Conservation (phyloP, 2,888 invertebrate genomes). For the Sphaeridia pumilis region DNA sequence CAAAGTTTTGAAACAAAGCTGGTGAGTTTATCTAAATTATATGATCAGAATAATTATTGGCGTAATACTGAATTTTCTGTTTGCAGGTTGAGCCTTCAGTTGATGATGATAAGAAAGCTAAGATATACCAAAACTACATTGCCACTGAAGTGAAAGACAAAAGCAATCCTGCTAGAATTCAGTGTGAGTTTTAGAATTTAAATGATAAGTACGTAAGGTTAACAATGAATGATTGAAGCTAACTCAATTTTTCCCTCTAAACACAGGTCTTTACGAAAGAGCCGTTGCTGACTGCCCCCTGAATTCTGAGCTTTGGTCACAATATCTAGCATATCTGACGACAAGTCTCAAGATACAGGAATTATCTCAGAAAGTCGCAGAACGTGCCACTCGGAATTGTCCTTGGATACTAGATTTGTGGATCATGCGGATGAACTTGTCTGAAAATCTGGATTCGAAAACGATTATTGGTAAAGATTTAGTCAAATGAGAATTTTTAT, state of each 20-base stretch:
- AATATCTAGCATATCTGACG: conserved; percentile 48
- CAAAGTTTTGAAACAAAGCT: conserved; percentile 46
- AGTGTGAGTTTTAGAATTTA: conserved; percentile 42
- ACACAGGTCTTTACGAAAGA: conserved; percentile 50
- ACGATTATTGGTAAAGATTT: too few species aligned
- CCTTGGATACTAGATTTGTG: conserved; percentile 64
- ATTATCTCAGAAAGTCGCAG: conserved; percentile 47
- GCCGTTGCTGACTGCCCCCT: conserved; percentile 50
- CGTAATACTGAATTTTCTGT: too few species aligned
- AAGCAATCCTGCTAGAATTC: conserved; percentile 48
- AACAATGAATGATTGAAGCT: too few species aligned
- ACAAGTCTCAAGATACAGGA: conserved; percentile 41
- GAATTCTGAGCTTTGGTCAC: conserved; percentile 48
- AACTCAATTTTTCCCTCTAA: too few species aligned
- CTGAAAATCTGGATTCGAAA: conserved; percentile 46
- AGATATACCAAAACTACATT: conserved; percentile 46
- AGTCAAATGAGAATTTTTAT: too few species aligned
- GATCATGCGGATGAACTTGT: conserved; percentile 53
- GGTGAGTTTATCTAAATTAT: conserved; percentile 39
- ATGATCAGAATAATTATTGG: too few species aligned
- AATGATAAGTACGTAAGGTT: too few species aligned
- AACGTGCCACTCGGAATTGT: conserved; percentile 62
- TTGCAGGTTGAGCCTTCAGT: conserved; percentile 1
- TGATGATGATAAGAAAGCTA: conserved; percentile 17
- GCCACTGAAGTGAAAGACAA: conserved; percentile 44